Conservation (phyloP, 2,113 vertebrate species). For the Ariopsis seemanni region DNA sequence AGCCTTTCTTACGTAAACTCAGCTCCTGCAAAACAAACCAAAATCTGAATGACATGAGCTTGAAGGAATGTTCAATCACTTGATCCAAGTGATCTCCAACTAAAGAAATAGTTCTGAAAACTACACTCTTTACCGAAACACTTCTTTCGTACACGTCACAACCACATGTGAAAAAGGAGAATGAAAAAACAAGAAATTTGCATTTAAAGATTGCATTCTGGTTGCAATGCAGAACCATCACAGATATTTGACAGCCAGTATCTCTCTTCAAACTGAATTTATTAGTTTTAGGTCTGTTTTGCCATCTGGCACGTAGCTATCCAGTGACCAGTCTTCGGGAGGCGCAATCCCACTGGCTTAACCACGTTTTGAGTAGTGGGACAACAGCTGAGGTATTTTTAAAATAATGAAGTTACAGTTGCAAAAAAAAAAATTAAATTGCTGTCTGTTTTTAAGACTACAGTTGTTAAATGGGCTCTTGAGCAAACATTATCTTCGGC, state of each 20-base stretch:
- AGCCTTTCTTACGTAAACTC: constrained; percentile 94
- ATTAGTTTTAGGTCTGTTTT: too few species aligned
- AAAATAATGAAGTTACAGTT: background rate
- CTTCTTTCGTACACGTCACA: background rate
- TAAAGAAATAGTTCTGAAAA: background rate
- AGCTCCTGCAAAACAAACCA: constrained; percentile 77
- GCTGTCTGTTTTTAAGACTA: background rate
- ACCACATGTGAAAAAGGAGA: background rate
- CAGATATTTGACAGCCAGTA: background rate
- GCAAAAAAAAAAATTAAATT: background rate
- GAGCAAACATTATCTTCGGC: background rate
- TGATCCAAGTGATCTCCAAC: background rate
- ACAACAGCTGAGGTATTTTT: too few species aligned
- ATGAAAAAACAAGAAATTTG: background rate
- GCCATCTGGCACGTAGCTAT: too few species aligned
- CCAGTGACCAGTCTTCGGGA: too few species aligned
- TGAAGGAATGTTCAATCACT: background rate
- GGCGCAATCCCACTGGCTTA: too few species aligned
- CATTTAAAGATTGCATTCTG: background rate
- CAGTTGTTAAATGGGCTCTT: background rate
- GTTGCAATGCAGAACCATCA: too few species aligned
- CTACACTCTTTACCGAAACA: background rate
- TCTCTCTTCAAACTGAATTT: background rate
- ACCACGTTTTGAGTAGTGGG: too few species aligned
- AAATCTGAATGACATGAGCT: background rate